These are phyloP conservation scores for Schizaphis graminum DNA, from an alignment of 2,888 invertebrate genomes.

Conservation along the genomic window DNA sequence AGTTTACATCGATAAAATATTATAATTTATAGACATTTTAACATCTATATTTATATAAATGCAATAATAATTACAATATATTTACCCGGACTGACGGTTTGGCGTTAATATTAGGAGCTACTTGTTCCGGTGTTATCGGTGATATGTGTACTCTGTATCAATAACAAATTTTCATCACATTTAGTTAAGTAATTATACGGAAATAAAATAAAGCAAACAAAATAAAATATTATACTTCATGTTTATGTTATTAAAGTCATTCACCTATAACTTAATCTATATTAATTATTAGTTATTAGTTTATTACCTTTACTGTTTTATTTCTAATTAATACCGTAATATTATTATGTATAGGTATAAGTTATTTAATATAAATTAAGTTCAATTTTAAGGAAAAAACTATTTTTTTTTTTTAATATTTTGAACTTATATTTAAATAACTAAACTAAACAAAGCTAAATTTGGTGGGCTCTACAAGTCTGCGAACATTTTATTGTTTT, in stretches of 20 bases:
- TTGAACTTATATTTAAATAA: too few relatives aligned
- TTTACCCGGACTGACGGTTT: slow-evolving; percentile 42
- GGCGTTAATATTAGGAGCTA: slow-evolving; percentile 19
- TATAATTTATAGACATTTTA: background rate
- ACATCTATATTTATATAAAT: background rate
- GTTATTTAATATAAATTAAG: too few relatives aligned
- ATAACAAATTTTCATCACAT: background rate
- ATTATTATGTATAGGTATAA: too few relatives aligned
- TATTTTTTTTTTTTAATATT: too few relatives aligned
- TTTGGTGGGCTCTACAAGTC: too few relatives aligned
- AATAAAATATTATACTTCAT: background rate
- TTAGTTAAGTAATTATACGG: background rate
- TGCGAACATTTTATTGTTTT: too few relatives aligned
- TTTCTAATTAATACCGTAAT: too few relatives aligned
- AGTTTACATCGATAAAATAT: background rate
- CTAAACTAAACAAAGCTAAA: too few relatives aligned
- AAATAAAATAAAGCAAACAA: background rate
- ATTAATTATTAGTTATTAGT: too few relatives aligned
- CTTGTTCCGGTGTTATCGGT: slow-evolving; percentile 26
- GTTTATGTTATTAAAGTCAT: background rate
- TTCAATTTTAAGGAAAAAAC: too few relatives aligned
- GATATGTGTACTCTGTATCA: slow-evolving; percentile 37
- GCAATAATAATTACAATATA: background rate
- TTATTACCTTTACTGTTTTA: too few relatives aligned
- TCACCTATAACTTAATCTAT: too few relatives aligned